Conservation (phyloP, 2,797 vertebrate genomes). For the Tenualosa thibaudeaui region DNA sequence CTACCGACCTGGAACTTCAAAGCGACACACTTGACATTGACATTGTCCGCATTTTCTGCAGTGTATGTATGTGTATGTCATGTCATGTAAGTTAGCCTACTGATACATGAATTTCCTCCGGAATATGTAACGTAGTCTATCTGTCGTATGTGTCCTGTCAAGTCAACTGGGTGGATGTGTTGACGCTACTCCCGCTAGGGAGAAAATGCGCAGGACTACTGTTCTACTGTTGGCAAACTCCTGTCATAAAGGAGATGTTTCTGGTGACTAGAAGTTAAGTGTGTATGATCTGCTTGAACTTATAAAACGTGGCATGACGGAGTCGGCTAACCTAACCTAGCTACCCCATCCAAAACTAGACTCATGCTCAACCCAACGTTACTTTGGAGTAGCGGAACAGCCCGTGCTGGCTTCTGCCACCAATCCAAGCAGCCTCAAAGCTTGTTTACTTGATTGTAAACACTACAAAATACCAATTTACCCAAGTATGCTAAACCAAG, state of each 20-base stretch:
- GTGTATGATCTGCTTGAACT: not conserved
- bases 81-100: too few species aligned
- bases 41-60: too few species aligned
- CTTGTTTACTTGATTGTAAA: conserved; percentile 18
- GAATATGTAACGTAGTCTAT: too few species aligned
- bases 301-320: not conserved
- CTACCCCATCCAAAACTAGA: not conserved
- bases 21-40: too few species aligned
- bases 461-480: not conserved
- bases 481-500: too few species aligned
- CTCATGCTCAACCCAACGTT: not conserved
- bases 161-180: not conserved
- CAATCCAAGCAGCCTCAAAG: not conserved
- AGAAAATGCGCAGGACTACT: not conserved
- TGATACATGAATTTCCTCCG: too few species aligned
- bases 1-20: too few species aligned
- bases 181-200: not conserved
- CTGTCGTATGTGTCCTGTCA: too few species aligned
- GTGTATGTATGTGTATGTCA: too few species aligned
- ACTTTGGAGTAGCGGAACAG: conserved; percentile 5
- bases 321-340: not conserved
- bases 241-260: not conserved
- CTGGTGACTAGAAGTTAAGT: not conserved
- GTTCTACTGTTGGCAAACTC: not conserved
- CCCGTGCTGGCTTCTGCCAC: not conserved